Evolutionary conservation across 2,888 invertebrate genomes (phyloP), one percentile per base, ranked within the genome.

Genomic region (Mythimna pallens): DNA sequence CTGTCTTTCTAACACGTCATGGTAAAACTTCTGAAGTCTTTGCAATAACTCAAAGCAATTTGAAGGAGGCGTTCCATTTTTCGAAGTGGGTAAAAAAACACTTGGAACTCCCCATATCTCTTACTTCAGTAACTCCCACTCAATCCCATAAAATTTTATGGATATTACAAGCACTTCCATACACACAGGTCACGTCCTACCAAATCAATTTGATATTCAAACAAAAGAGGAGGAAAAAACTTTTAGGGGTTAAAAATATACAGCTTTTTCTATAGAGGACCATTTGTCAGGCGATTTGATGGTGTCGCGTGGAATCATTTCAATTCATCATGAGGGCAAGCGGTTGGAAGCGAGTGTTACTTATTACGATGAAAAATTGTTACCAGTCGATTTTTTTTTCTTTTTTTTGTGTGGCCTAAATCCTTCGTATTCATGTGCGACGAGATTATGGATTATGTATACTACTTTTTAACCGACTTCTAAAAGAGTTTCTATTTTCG

Each of bases 221-320:
- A 82, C 79, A 78, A 68, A 70, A 55, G 52, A 17, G 40, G n/a
- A 30, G 30, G 36, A 22, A 30, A 50, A 67, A 67, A 50, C 57
- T 47, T 59, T 63, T 25, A 22, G 47, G 52, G 65, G 76, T 63
- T 54, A 57, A 84, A 81, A 80, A 65, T 67, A 75, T 62, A 79
- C 63, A 57, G 40, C 54, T 80, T 70, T 80, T 75, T 64, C 63
- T 71, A 73, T 80, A 65, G 58, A 34, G 61, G 43, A 76, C 57
- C 72, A 87, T 87, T 85, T 87, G 70, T 85, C 87, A 77, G 73
- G 55, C 66, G 70, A 63, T 87, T 76, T 84, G 74, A 76, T 82
- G 85, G 76, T 68, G 76, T 82, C 82, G 40, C 62, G 47, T 17
- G 69, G 66, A 73, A 82, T 83, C 73, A 76, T 81, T 80, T 77